These are phyloP conservation scores for Pyrrhosoma nymphula DNA, from an alignment of 2,888 invertebrate species.

Conservation along the genomic window DNA sequence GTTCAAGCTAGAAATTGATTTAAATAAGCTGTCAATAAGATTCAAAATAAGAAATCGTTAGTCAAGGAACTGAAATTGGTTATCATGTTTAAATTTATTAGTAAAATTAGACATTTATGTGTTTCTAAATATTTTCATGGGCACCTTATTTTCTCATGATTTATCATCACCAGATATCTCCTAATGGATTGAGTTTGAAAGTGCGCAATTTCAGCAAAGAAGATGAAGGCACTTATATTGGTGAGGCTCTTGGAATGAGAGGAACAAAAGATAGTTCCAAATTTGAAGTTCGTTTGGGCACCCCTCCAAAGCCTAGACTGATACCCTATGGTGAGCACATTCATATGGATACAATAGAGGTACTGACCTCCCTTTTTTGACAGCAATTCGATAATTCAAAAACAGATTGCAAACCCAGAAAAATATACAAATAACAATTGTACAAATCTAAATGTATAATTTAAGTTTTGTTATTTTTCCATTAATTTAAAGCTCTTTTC, in stretches of 20 bases:
- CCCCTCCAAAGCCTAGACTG: constrained; percentile 37
- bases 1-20: no score
- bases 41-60: no score
- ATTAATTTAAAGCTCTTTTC: no score
- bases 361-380: background rate
- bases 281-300: constrained; percentile 42
- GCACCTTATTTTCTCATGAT: background rate
- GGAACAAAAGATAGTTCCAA: constrained; percentile 7
- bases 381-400: background rate
- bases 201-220: background rate
- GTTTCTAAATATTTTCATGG: no score
- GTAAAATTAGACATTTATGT: no score
- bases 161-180: constrained; percentile 2
- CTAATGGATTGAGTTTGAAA: constrained; percentile 22
- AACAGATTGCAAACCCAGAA: background rate
- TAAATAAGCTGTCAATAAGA: no score
- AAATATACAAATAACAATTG: background rate
- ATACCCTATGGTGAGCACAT: constrained; percentile 44
- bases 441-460: background rate
- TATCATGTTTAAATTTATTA: no score
- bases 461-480: background rate
- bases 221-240: constrained; percentile 40
- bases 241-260: constrained; percentile 23
- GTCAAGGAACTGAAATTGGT: no score
- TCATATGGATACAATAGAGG: constrained; percentile 36